Base-by-base conservation (phyloP, 2,797 vertebrate genomes). In the Crocidura indochinensis region DNA sequence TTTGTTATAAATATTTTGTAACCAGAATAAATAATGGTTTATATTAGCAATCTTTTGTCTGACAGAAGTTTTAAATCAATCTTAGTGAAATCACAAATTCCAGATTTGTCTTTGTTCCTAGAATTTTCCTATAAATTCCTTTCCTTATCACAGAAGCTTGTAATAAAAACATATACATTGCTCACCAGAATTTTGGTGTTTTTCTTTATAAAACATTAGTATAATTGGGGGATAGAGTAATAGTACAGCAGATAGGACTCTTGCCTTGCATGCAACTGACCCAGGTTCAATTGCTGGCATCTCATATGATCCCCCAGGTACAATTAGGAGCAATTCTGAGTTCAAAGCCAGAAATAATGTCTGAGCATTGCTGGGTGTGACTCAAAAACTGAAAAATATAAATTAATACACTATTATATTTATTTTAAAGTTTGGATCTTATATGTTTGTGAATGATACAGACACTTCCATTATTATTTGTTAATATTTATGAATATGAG, bases 351-450 rank as follows among this genome's bases (percentile, higher is more conserved):
- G 38, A 38, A 38, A 38, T 38, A 38, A 38, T 38, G 5, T 38
- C 38, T 38, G 38, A 38, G 38, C 2, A 38, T 38, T 38, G 38
- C 38, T 38, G 38, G 38, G 38, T 38, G 38, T 38, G 5, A 38
- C 38, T 38, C 38, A 38, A 38, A 38, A 38, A 38, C 38, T 38
- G 38, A 38, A 38, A 38, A 38, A 38, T 2, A 38, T 38, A 38
- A 38, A 38, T 38, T 38, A 38, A 38, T 38, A 38, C 38, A 2
- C 38, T 38, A 38, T 88, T 22, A 27, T 78, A 10, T 31, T 73
- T 31, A 77, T 64, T 91, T 62, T 67, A 11, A 86, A 86, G 6
- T 85, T 88, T 65, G 44, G 38, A 38, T 38, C 38, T 38, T 38
- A 38, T 2, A 38, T 38, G 38, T 38, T 38, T 38, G 38, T 38